phyloP scores from a whole-genome alignment of 2,797 vertebrate genomes.

The Microctenopoma steveboyesi region DNA sequence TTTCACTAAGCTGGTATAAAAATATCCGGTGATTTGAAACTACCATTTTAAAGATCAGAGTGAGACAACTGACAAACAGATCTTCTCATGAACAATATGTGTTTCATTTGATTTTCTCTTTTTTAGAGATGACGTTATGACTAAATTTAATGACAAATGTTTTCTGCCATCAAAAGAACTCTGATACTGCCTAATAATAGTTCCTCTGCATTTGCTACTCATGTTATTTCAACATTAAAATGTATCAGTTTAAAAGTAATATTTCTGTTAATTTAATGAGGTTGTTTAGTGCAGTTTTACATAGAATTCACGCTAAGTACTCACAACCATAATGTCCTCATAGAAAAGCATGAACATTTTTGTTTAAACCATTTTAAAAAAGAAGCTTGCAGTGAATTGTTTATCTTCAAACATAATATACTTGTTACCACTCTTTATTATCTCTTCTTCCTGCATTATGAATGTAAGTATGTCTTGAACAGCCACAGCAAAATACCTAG shows the following conservation, averaged over 20 bases:
- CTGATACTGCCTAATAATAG: not conserved
- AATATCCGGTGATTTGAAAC: not conserved
- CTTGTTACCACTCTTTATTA: constrained; percentile 15
- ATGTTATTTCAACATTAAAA: constrained; percentile 11
- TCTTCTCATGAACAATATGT: not conserved
- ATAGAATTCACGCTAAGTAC: not conserved
- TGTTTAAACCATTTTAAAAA: constrained; percentile 1
- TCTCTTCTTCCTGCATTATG: constrained; percentile 26
- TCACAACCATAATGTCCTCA: constrained; percentile 1
- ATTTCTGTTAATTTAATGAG: constrained; percentile 19
- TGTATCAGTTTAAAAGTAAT: constrained; percentile 10
- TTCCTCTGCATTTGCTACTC: constrained; percentile 12
- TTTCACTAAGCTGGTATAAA: too few relatives aligned
- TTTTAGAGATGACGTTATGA: constrained; percentile 1
- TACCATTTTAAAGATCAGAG: constrained; percentile 2
- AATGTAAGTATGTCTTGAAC: constrained; percentile 45
- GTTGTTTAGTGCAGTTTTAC: constrained; percentile 10
- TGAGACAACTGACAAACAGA: constrained; percentile 1
- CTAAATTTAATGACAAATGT: not conserved
- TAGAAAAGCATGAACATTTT: constrained; percentile 33
- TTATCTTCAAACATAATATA: constrained; percentile 16
- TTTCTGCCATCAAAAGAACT: not conserved
- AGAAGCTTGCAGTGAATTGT: constrained; percentile 6
- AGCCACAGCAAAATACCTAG: constrained; percentile 18
- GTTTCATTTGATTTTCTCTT: not conserved